These are phyloP conservation scores for Hypsopygia costalis DNA, from an alignment of 2,888 invertebrate genomes.

Conservation along the genomic window DNA sequence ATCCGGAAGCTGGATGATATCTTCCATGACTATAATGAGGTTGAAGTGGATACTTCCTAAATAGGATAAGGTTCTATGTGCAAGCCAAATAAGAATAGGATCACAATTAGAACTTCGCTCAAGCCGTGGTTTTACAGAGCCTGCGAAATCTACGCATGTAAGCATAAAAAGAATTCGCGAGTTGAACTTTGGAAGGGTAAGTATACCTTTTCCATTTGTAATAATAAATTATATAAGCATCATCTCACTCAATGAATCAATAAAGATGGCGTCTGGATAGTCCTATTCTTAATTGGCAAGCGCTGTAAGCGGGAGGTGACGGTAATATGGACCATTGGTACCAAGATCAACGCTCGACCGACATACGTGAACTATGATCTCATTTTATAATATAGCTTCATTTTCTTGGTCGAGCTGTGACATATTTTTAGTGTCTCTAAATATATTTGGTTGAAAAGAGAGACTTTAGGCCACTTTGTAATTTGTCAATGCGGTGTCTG, in stretches of 20 bases:
- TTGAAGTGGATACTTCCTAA: background rate
- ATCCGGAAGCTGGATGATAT: background rate
- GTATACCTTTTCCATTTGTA: too few species aligned
- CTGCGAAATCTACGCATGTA: too few species aligned
- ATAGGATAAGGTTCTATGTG: background rate
- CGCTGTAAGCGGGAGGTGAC: background rate
- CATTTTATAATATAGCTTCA: background rate
- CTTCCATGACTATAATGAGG: conserved; percentile 2
- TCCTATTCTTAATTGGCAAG: too few species aligned
- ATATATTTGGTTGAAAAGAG: background rate
- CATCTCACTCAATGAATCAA: too few species aligned
- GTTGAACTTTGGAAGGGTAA: too few species aligned
- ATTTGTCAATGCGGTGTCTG: too few species aligned
- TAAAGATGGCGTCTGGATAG: too few species aligned
- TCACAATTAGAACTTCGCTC: too few species aligned
- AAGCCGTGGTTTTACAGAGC: too few species aligned
- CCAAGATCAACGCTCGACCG: background rate
- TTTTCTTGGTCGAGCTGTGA: background rate
- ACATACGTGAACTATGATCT: background rate
- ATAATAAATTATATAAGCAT: too few species aligned
- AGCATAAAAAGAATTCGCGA: too few species aligned
- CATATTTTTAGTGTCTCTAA: conserved; percentile 1
- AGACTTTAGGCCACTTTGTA: background rate
- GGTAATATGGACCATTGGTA: conserved; percentile 1
- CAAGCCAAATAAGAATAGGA: too few species aligned